These are phyloP conservation scores for Caiman crocodilus DNA, from an alignment of 2,797 vertebrate species.

Conservation along the genomic window DNA sequence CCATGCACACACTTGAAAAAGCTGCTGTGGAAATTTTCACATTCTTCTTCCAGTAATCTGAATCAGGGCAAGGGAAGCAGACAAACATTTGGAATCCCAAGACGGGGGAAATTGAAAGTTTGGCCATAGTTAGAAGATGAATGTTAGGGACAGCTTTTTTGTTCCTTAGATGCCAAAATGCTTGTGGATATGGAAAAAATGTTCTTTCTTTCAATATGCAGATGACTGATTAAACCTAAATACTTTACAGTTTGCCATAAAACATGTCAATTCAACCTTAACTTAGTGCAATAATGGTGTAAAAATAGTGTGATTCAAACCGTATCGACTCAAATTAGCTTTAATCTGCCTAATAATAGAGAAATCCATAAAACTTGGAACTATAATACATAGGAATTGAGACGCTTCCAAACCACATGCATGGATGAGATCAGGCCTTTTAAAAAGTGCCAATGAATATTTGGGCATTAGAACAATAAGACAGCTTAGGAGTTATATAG, in stretches of 20 bases:
- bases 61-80: background rate
- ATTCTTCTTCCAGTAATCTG: background rate
- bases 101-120: background rate
- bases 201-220: background rate
- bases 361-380: background rate
- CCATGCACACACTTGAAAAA: background rate
- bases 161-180: background rate
- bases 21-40: background rate
- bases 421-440: background rate
- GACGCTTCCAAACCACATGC: background rate
- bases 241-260: background rate
- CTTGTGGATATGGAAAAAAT: background rate
- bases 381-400: background rate
- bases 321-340: background rate
- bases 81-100: background rate
- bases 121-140: background rate
- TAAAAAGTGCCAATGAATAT: conserved; percentile 2
- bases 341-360: background rate
- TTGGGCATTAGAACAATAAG: background rate
- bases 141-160: background rate
- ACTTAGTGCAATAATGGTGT: background rate
- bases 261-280: background rate
- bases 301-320: background rate
- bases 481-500: conserved; percentile 20
- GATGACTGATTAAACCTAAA: background rate